Evolutionary conservation across 1,140 invertebrate genomes (phyloP).

Genomic region (Probaryconus sp.): DNA sequence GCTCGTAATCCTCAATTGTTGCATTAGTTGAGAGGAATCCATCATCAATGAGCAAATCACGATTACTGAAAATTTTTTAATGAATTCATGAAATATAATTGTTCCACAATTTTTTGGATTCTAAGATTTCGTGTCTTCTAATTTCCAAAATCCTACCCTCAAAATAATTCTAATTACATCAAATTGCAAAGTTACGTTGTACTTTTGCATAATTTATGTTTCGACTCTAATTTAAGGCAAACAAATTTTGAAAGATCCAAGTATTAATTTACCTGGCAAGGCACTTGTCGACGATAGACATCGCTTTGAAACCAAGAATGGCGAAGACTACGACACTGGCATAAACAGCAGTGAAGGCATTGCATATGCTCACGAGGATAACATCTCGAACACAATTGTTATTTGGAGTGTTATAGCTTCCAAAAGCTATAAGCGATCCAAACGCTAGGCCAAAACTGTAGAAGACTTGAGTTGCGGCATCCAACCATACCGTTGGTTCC

Average conservation of each 20-base stretch:
- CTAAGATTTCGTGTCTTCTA: too few relatives aligned
- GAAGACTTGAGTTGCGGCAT: conserved; percentile 97
- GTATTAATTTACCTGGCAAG: conserved; percentile 84
- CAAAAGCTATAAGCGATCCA: conserved; percentile 94
- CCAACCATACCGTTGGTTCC: conserved; percentile 92
- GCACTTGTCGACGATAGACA: conserved; percentile 88
- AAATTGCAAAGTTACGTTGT: too few relatives aligned
- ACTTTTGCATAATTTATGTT: too few relatives aligned
- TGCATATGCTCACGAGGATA: conserved; percentile 91
- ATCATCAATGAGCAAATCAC: conserved; percentile 77
- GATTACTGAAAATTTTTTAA: conserved; percentile 62
- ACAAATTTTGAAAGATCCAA: conserved; percentile 5
- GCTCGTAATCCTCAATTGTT: conserved; percentile 79
- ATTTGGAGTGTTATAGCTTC: conserved; percentile 92
- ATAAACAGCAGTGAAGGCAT: conserved; percentile 95
- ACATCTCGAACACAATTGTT: conserved; percentile 95
- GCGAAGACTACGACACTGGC: conserved; percentile 95
- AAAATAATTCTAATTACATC: too few relatives aligned
- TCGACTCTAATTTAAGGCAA: neutral
- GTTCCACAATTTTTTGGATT: too few relatives aligned
- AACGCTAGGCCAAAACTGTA: conserved; percentile 96
- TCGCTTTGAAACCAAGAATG: conserved; percentile 92
- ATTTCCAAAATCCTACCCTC: too few relatives aligned
- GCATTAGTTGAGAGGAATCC: conserved; percentile 78
- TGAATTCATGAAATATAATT: too few relatives aligned